Conservation (phyloP, 2,797 vertebrate species). For the Coregonus ussuriensis region DNA sequence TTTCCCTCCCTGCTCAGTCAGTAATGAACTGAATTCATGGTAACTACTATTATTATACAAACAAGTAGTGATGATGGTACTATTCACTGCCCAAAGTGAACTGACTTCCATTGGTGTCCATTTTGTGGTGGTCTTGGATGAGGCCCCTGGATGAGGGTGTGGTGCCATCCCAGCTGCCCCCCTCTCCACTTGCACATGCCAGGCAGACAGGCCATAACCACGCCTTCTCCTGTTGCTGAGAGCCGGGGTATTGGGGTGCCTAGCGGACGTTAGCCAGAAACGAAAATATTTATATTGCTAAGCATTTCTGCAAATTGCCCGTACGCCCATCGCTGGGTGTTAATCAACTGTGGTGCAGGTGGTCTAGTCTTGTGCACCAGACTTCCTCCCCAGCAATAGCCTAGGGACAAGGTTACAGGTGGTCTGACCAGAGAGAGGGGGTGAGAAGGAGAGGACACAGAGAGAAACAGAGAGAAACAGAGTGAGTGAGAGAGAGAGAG, state of each 20-base stretch:
- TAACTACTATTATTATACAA: neutral
- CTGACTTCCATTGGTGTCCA: neutral
- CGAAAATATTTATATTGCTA: constrained; percentile 38
- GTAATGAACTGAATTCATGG: neutral
- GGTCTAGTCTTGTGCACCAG: neutral
- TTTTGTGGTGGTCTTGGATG: constrained; percentile 1
- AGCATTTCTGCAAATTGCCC: constrained; percentile 50
- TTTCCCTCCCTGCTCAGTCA: neutral
- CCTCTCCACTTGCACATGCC: constrained; percentile 15
- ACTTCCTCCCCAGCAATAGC: neutral
- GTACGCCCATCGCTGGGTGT: constrained; percentile 1
- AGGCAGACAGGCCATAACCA: constrained; percentile 25
- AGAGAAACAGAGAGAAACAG: too few species aligned
- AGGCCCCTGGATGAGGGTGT: neutral
- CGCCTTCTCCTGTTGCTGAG: constrained; percentile 24
- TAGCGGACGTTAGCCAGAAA: constrained; percentile 26
- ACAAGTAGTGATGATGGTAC: neutral
- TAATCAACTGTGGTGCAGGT: neutral
- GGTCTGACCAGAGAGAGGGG: neutral
- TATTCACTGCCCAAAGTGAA: neutral
- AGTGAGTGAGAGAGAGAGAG: too few species aligned
- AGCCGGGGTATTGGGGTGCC: neutral
- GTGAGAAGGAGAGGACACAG: too few species aligned
- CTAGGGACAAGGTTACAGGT: constrained; percentile 34
- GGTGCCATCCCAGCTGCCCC: constrained; percentile 5